These are phyloP conservation scores for Acanthornis magna DNA, from an alignment of 2,797 vertebrate species.

Conservation along the genomic window DNA sequence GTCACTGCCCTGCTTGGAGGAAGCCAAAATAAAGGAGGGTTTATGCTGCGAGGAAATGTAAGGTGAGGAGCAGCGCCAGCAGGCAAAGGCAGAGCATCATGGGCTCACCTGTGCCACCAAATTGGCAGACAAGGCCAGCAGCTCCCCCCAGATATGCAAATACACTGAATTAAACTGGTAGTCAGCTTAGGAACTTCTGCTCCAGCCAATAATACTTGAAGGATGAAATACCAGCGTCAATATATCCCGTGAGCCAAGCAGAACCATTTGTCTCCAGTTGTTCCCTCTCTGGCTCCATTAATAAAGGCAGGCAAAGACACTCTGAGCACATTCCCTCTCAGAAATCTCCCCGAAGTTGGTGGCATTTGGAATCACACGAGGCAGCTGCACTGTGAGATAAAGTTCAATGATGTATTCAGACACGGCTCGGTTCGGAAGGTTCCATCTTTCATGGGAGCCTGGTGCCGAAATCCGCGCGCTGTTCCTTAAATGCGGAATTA, in stretches of 20 bases:
- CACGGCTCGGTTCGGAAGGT: neutral
- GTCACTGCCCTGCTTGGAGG: neutral
- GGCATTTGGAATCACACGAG: constrained; percentile 22
- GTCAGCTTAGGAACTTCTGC: neutral
- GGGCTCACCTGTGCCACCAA: neutral
- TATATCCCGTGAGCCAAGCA: neutral
- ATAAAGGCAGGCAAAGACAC: neutral
- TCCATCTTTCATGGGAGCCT: constrained; percentile 38
- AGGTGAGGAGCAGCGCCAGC: neutral
- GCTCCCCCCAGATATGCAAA: neutral
- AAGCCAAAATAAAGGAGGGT: neutral
- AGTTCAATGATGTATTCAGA: constrained; percentile 41
- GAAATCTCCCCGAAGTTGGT: constrained; percentile 47
- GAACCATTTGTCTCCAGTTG: neutral
- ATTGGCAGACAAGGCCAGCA: neutral
- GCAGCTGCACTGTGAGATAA: constrained; percentile 58
- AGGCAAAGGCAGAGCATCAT: neutral
- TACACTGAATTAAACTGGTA: neutral
- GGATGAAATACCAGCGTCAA: neutral
- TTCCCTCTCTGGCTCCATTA: neutral
- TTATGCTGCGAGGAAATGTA: neutral
- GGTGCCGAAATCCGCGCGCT: fast-evolving
- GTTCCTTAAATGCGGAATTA: constrained; percentile 30
- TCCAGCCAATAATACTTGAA: neutral
- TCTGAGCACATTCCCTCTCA: neutral